Base-by-base conservation (phyloP, 92 coral and sea anemone species). In the Plumapathes pennacea region DNA sequence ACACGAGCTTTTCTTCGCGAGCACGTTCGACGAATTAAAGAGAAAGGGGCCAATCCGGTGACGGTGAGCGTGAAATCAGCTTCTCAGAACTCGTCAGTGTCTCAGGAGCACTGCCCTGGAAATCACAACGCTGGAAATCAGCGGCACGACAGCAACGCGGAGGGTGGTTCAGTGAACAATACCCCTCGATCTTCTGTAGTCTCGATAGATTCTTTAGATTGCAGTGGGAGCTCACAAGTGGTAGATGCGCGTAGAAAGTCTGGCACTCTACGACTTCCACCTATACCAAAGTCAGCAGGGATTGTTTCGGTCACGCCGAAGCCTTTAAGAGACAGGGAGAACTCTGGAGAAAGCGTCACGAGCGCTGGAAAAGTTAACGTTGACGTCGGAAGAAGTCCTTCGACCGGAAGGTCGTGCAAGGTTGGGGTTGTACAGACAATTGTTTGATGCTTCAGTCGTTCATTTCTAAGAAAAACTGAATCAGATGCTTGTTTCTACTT, bases 1-100 rank as follows among this genome's bases (percentile, higher is more conserved):
- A 94, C 99, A 13, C 79, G 90, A 47, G 99, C 99, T 15, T 94
- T 76, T 67, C 86, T 94, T 7, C 88, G 89, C 15, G 99, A 94
- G 34, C 81, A 72, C 60, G 77, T 39, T 21, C 33, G 34, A 20
- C 53, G 73, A 30, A 29, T 50, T 17, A 70, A 50, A 36, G 58
- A 55, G 26, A 76, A 70, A 30, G 52, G 61, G 18, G 38, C 37
- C 52, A 53, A 71, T 24, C 38, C 21, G 21, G 77, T 46, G 19
- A 37, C 74, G n/a, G 65, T 17, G 20, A 32, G 8, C 17, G 5
- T 28, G 13, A 5, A 29, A 15, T 14, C 51, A 25, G 46, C 45
- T 10, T n/a, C n/a, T n/a, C n/a, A n/a, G n/a, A n/a, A n/a, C n/a
- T n/a, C n/a, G n/a, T n/a, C n/a, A n/a, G n/a, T n/a, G n/a, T n/a